Percentiles rank a stretch among this genome's conserved stretches.
These are phyloP conservation scores for Athalia circularis DNA, from an alignment of 2,888 invertebrate genomes.

Conservation along the genomic window DNA sequence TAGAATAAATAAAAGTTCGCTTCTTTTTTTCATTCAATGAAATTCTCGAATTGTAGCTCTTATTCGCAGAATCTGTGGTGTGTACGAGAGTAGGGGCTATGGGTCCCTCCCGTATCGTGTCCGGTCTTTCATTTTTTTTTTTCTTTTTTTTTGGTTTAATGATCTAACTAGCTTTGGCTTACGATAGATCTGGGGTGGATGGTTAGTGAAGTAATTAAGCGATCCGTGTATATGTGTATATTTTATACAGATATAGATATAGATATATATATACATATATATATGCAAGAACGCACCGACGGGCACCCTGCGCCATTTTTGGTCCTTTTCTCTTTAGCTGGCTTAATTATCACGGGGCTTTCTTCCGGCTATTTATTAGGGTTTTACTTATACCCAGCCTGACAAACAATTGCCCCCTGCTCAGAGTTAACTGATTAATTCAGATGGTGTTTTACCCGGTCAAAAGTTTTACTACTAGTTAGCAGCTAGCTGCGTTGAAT, in stretches of 20 bases:
- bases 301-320: constrained; percentile 48
- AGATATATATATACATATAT: neutral
- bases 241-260: neutral
- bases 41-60: neutral
- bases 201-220: constrained; percentile 73
- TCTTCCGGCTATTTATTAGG: constrained; percentile 71
- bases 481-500: constrained; percentile 51
- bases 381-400: constrained; percentile 67
- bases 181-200: constrained; percentile 62
- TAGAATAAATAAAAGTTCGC: neutral
- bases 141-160: constrained; percentile 22
- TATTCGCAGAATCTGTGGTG: neutral
- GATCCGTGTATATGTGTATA: constrained; percentile 53
- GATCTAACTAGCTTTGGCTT: constrained; percentile 31
- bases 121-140: constrained; percentile 7
- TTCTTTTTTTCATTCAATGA: neutral
- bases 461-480: constrained; percentile 62
- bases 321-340: constrained; percentile 67
- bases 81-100: neutral
- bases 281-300: constrained; percentile 60
- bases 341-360: constrained; percentile 71
- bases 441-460: constrained; percentile 53
- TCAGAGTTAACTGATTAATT: constrained; percentile 52
- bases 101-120: constrained; percentile 39
- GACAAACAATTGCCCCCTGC: constrained; percentile 65